A percentile compares a stretch with the other conserved stretches of the same genome.
Conservation (phyloP, 1,140 invertebrate species). For the Drosophila lacertosa region DNA sequence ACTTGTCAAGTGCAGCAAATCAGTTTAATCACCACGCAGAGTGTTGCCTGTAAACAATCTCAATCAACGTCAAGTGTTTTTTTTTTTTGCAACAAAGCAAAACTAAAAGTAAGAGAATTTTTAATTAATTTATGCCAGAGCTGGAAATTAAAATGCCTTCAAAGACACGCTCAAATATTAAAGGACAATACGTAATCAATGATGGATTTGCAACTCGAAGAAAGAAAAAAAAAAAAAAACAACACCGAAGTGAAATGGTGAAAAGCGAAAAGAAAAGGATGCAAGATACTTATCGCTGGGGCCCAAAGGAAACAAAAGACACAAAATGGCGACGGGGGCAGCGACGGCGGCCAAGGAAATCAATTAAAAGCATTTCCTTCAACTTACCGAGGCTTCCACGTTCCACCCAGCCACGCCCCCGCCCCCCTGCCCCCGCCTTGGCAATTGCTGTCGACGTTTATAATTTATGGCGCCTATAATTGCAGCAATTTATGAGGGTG, state of each 20-base stretch:
- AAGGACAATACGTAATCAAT: slow-evolving; percentile 37
- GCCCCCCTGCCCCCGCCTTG: background rate
- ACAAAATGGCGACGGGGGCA: slow-evolving; percentile 14
- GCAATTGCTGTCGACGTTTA: slow-evolving; percentile 54
- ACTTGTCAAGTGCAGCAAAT: background rate
- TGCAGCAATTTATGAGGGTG: slow-evolving; percentile 67
- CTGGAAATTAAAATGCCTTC: slow-evolving; percentile 4
- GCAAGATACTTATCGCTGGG: slow-evolving; percentile 49
- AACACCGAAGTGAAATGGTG: slow-evolving; percentile 6
- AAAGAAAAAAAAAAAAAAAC: slow-evolving; percentile 3
- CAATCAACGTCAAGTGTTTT: slow-evolving; percentile 28
- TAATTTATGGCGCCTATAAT: slow-evolving; percentile 81
- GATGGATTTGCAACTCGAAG: slow-evolving; percentile 13
- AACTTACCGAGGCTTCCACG: slow-evolving; percentile 1
- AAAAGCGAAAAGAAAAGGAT: slow-evolving; percentile 21
- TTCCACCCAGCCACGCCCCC: background rate
- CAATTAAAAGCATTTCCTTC: slow-evolving; percentile 74
- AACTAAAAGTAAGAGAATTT: slow-evolving; percentile 2
- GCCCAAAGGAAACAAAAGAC: slow-evolving; percentile 32
- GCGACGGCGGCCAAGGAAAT: slow-evolving; percentile 52
- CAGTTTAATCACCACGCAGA: background rate
- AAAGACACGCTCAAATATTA: slow-evolving; percentile 7
- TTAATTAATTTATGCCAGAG: slow-evolving; percentile 23
- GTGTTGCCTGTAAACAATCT: slow-evolving; percentile 2
- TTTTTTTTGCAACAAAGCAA: background rate